These are phyloP conservation scores for Eueides isabella DNA, from an alignment of 1,140 invertebrate species.

Conservation along the genomic window DNA sequence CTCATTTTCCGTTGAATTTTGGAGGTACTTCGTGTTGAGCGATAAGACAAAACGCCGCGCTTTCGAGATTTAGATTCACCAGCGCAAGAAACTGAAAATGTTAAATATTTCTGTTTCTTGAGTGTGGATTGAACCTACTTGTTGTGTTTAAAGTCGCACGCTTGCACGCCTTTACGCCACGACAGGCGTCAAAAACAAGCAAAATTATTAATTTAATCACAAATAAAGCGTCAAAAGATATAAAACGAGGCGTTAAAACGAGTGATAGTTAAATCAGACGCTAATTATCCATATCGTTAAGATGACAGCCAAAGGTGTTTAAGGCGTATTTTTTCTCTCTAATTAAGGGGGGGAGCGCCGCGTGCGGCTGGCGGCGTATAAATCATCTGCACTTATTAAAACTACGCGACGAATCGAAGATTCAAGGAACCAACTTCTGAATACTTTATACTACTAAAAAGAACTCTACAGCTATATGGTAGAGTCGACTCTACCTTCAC, in stretches of 20 bases:
- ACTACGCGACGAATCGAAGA: conserved; percentile 65
- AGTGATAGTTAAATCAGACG: conserved; percentile 24
- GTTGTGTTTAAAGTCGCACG: no score
- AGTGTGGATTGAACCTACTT: no score
- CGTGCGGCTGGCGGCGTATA: conserved; percentile 64
- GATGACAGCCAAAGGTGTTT: conserved; percentile 35
- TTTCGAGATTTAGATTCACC: no score
- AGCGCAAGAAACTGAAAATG: no score
- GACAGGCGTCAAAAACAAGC: no score
- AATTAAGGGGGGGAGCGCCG: conserved; percentile 59
- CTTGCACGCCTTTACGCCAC: no score
- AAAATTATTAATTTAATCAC: no score
- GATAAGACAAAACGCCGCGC: no score
- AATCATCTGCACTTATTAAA: conserved; percentile 74
- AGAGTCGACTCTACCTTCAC: conserved; percentile 30
- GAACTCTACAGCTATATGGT: conserved; percentile 23
- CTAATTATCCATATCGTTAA: conserved; percentile 38
- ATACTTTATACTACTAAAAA: conserved; percentile 20
- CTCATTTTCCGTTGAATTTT: no score
- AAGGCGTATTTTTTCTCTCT: conserved; percentile 55
- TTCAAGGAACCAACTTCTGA: conserved; percentile 51
- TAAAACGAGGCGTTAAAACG: background rate
- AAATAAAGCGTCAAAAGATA: no score
- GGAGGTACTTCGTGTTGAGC: no score
- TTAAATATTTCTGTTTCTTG: no score